Evolutionary conservation across 2,888 invertebrate genomes (phyloP).

Genomic region (Dolichopus griseipennis): DNA sequence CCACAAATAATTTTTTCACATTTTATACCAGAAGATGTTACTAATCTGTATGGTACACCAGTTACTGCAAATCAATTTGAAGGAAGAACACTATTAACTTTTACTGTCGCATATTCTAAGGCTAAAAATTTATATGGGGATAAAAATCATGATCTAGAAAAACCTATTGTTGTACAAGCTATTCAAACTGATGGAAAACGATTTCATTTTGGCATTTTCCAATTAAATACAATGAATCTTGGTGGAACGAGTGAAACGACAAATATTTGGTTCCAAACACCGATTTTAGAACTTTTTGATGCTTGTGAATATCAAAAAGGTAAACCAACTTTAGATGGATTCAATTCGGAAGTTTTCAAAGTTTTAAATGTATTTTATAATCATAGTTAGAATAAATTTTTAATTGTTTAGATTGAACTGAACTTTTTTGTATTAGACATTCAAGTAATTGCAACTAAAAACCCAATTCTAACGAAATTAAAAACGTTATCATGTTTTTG

Average conservation of each 20-base stretch:
- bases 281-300: constrained; percentile 55
- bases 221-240: constrained; percentile 72
- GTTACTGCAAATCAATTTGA: constrained; percentile 59
- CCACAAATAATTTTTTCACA: constrained; percentile 74
- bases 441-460: too few species aligned
- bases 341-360: constrained; percentile 69
- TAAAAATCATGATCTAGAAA: constrained; percentile 46
- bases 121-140: constrained; percentile 64
- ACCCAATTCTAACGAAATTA: too few species aligned
- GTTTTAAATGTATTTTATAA: constrained; percentile 72
- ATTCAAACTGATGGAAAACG: constrained; percentile 69
- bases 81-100: constrained; percentile 62
- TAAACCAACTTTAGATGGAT: constrained; percentile 59
- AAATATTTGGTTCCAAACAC: constrained; percentile 73
- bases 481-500: too few species aligned
- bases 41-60: constrained; percentile 59
- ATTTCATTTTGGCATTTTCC: constrained; percentile 74
- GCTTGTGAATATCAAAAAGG: constrained; percentile 56
- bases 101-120: constrained; percentile 64
- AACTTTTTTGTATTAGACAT: too few species aligned
- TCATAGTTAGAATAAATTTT: constrained; percentile 38
- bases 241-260: constrained; percentile 50
- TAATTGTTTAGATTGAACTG: too few species aligned
- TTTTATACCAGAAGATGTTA: constrained; percentile 55
- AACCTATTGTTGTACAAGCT: constrained; percentile 74